Percentiles rank a stretch among this genome's conserved stretches.
phyloP scores from a whole-genome alignment of 2,113 vertebrate genomes.

The Rissa tridactyla region DNA sequence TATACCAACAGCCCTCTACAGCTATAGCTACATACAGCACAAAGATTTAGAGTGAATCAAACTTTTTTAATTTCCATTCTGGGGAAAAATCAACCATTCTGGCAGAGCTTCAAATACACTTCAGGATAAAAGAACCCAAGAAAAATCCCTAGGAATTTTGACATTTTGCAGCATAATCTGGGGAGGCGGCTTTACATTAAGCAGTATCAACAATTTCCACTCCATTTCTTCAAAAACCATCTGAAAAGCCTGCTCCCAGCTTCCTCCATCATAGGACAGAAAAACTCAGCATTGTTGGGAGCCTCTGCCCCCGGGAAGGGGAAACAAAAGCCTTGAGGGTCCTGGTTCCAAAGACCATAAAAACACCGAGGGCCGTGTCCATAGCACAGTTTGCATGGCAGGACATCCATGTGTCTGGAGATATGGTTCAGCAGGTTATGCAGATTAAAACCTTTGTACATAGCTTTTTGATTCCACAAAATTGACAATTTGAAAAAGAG shows the following conservation, averaged over 20 bases:
- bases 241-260: background rate
- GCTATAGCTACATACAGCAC: background rate
- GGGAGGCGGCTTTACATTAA: background rate
- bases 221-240: background rate
- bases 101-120: background rate
- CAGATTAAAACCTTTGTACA: background rate
- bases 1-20: background rate
- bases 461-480: background rate
- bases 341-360: background rate
- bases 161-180: background rate
- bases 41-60: background rate
- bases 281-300: background rate
- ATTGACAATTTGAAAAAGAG: background rate
- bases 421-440: background rate
- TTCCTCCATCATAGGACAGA: background rate
- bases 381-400: background rate
- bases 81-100: background rate
- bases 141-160: background rate
- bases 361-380: background rate
- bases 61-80: background rate
- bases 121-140: background rate
- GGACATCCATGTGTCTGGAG: accelerated
- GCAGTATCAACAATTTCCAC: background rate
- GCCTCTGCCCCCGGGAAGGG: background rate
- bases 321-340: background rate